Evolutionary conservation across 2,888 invertebrate genomes (phyloP), one percentile per base, ranked within the genome.

Genomic region (Drosophila kanekoi): DNA sequence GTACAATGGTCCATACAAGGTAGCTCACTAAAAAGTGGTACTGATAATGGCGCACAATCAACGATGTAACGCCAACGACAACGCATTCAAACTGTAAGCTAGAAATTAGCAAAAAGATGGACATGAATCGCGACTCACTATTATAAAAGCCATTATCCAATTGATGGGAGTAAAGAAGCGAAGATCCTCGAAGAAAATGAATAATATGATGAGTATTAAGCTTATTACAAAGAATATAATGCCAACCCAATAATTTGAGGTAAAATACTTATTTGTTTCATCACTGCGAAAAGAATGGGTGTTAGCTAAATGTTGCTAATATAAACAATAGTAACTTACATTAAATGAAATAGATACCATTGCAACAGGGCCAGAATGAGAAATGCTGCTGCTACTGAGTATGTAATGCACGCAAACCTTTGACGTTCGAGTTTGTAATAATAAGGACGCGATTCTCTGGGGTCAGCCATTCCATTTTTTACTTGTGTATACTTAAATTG

Each of bases 131-230:
- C 1, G 4, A 45, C 72, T 65, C 62, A 83, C 83, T 43, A 69
- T 76, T 16, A 76, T 1, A 4, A 83, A 23, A 0, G 73, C 64
- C 14, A 78, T 9, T n/a, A 82, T 16, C 78, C 80, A 83, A 53
- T 82, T 83, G 1, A 71, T 0, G 4, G 67, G 74, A 3, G 11
- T 37, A 4, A 54, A 14, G 13, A 80, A 82, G 2, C 86, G 82
- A 18, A 83, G 11, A n/a, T 40, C 45, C 14, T 83, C 83, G 32
- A 78, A 67, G 37, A 82, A 83, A 10, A 85, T 63, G 44, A 82
- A 83, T 14, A 79, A 0, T 0, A 70, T 20, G 0, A 72, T 28
- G 0, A 85, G 47, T 0, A 73, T 0, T 5, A 85, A 54, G 2
- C 76, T 61, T 0, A 78, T 4, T 6, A 37, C 14, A 53, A 83